These are phyloP conservation scores for Phasianus colchicus DNA, from an alignment of 2,113 vertebrate genomes.

Conservation along the genomic window DNA sequence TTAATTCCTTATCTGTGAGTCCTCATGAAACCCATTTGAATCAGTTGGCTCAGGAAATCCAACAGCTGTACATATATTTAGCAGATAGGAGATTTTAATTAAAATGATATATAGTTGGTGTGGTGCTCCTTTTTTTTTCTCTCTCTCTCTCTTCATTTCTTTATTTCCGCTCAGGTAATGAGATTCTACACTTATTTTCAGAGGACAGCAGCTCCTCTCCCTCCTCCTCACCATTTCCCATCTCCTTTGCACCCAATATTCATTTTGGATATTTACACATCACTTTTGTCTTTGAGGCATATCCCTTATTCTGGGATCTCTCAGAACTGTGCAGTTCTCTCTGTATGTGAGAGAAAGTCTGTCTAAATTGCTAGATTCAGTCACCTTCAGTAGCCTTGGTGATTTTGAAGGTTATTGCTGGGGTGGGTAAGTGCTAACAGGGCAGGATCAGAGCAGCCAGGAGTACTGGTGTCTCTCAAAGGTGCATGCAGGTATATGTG, in stretches of 20 bases:
- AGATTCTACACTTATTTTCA: conserved; percentile 26
- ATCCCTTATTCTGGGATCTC: neutral
- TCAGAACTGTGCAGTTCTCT: neutral
- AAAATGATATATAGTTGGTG: conserved; percentile 61
- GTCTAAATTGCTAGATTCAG: neutral
- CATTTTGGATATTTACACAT: neutral
- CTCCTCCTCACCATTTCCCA: neutral
- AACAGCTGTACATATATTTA: conserved; percentile 61
- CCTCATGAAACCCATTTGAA: conserved; percentile 53
- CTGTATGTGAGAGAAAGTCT: accelerated
- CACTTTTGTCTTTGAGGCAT: neutral
- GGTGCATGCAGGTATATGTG: neutral
- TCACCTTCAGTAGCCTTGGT: neutral
- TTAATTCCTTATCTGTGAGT: conserved; percentile 56
- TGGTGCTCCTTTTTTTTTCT: conserved; percentile 25
- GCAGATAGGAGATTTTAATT: conserved; percentile 69
- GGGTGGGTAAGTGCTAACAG: neutral
- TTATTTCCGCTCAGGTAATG: conserved; percentile 51
- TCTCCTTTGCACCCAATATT: neutral
- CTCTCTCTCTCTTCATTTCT: neutral
- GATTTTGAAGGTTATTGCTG: neutral
- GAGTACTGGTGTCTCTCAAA: neutral
- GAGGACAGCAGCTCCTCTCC: neutral
- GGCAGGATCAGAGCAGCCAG: neutral
- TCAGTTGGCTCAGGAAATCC: conserved; percentile 42